Base-by-base conservation (phyloP, 2,888 invertebrate species). In the Palloptera scutellata region DNA sequence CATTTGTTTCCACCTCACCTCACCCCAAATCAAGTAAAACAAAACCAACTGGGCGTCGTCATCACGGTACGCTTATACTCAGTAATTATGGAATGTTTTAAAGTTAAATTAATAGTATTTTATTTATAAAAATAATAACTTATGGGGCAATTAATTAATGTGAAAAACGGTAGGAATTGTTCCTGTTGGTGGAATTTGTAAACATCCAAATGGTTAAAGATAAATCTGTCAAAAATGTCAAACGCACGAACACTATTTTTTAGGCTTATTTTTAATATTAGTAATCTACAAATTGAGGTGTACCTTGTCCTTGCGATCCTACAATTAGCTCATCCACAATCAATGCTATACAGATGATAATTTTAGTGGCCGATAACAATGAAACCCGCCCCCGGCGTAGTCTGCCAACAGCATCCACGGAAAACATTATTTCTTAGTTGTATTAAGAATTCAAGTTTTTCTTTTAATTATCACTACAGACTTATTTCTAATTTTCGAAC, bases 41-140 rank as follows among this genome's bases (percentile, higher is more conserved):
- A 30, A 30, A 30, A 30, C 43, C 54, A 45, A 61, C 53, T 61
- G 66, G 66, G 66, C 66, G 66, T 66, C 66, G 66, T 61, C 66
- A 54, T 43, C 51, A 52, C 2, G 30, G 30, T 30, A 30, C 30
- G 30, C 30, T 30, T 30, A 30, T 6, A 30, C 30, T 30, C 30
- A 4, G 30, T 30, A 30, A 6, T 30, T 30, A 30, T 30, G 6
- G 30, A 30, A 30, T 30, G 6, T 30, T 30, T n/a, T 30, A 30
- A 4, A 30, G 6, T 30, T 30, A 30, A 4, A 30, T 30, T 2
- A 30, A 6, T 30, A 30, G 30, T 6, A 4, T 6, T 30, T 30
- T 4, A 30, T 4, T 30, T 4, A 30, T 30, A 30, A 30, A 13
- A 48, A 48, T 48, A 48, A 4, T n/a, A 48, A 48, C 6, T 48